Evolutionary conservation across 1,140 invertebrate genomes (phyloP).

Genomic region (Branchinecta lynchi): DNA sequence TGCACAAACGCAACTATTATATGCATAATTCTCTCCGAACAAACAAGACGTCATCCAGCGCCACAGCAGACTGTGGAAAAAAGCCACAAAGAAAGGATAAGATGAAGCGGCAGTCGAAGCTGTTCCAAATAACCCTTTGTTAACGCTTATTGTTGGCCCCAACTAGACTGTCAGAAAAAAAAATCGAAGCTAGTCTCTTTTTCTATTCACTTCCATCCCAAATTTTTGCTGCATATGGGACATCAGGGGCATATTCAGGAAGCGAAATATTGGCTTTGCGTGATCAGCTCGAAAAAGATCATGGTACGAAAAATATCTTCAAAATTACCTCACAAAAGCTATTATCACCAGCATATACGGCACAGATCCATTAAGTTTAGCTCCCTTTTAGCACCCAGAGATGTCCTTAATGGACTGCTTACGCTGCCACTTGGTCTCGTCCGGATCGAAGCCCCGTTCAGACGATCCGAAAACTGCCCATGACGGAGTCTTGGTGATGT

Average conservation of each 20-base stretch:
- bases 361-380: background rate
- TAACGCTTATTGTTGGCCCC: background rate
- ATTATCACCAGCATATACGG: background rate
- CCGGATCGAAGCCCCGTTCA: slow-evolving; percentile 44
- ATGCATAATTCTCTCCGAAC: too few species aligned
- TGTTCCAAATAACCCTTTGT: too few species aligned
- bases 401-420: slow-evolving; percentile 33
- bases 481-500: slow-evolving; percentile 38
- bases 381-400: slow-evolving; percentile 26
- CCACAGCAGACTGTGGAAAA: too few species aligned
- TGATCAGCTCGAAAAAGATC: background rate
- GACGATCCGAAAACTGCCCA: slow-evolving; percentile 43
- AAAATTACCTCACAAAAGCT: background rate
- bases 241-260: background rate
- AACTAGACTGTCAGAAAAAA: background rate
- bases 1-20: too few species aligned
- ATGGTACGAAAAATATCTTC: background rate
- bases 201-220: background rate
- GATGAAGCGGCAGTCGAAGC: too few species aligned
- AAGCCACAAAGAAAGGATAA: too few species aligned
- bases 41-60: too few species aligned
- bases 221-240: background rate
- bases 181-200: background rate
- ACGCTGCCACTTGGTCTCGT: slow-evolving; percentile 38
- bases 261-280: too few species aligned